A percentile compares a stretch with the other conserved stretches of the same genome.
Conservation (phyloP, 2,888 invertebrate genomes). For the Dasypolia templi region DNA sequence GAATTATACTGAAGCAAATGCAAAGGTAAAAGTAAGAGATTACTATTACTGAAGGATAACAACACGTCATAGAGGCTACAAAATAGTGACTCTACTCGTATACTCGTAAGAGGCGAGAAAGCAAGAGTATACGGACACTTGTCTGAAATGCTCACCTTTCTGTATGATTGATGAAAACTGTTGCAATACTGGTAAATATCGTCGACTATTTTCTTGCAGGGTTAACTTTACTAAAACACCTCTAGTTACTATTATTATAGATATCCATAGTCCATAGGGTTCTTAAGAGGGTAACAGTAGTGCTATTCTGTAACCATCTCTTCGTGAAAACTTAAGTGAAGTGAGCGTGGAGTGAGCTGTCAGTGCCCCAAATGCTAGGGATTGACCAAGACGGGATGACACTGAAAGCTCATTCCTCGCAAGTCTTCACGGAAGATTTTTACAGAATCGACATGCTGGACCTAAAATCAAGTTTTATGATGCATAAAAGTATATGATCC, state of each 20-base stretch:
- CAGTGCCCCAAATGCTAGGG: no score
- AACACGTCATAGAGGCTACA: neutral
- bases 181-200: neutral
- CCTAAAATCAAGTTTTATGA: no score
- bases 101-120: constrained; percentile 16
- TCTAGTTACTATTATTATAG: neutral
- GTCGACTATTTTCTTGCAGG: neutral
- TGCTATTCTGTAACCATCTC: no score
- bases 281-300: no score
- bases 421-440: no score
- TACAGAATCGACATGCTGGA: no score
- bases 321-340: no score
- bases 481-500: no score
- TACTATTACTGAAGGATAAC: no score
- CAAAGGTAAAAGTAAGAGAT: constrained; percentile 27
- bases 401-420: no score
- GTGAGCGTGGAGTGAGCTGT: no score
- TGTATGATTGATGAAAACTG: constrained; percentile 5
- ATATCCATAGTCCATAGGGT: neutral
- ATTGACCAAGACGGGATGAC: no score
- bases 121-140: constrained; percentile 14
- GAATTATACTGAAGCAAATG: neutral
- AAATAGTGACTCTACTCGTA: constrained; percentile 17
- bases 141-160: constrained; percentile 12
- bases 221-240: neutral